Evolutionary conservation across 2,888 invertebrate species (phyloP).

Genomic region (Formica aserva): DNA sequence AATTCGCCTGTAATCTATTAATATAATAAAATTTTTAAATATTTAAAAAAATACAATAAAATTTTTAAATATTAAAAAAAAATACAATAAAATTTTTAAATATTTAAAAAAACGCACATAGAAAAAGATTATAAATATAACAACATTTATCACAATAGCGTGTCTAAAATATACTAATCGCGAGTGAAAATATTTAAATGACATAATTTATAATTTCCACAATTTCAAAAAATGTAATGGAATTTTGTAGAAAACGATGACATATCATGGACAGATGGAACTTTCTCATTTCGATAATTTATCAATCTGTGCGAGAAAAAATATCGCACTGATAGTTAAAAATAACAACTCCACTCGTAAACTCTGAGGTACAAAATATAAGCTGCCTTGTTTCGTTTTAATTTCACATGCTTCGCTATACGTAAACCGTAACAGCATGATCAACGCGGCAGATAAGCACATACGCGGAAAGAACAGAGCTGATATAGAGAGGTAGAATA

Average conservation of each 20-base stretch:
- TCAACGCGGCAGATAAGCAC: slow-evolving; percentile 51
- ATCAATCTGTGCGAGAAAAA: background rate
- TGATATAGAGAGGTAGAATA: slow-evolving; percentile 55
- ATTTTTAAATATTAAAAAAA: background rate
- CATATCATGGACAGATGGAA: background rate
- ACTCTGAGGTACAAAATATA: slow-evolving; percentile 11
- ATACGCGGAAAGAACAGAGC: slow-evolving; percentile 48
- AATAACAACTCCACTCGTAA: background rate
- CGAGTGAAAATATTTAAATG: background rate
- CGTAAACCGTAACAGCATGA: slow-evolving; percentile 51
- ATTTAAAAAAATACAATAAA: background rate
- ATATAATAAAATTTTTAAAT: background rate
- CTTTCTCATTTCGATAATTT: background rate
- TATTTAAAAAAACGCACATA: background rate
- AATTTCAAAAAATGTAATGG: background rate
- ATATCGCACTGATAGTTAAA: slow-evolving; percentile 12
- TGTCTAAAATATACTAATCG: background rate
- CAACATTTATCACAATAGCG: no score
- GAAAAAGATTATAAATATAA: background rate
- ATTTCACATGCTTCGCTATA: slow-evolving; percentile 49
- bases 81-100: no score
- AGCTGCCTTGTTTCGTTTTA: slow-evolving; percentile 38
- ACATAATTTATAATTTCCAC: background rate
- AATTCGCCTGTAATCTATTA: background rate
- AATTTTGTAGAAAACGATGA: background rate